Evolutionary conservation across 1,140 invertebrate genomes (phyloP), one percentile per base, ranked within the genome.

Genomic region (Bradysia coprophila): DNA sequence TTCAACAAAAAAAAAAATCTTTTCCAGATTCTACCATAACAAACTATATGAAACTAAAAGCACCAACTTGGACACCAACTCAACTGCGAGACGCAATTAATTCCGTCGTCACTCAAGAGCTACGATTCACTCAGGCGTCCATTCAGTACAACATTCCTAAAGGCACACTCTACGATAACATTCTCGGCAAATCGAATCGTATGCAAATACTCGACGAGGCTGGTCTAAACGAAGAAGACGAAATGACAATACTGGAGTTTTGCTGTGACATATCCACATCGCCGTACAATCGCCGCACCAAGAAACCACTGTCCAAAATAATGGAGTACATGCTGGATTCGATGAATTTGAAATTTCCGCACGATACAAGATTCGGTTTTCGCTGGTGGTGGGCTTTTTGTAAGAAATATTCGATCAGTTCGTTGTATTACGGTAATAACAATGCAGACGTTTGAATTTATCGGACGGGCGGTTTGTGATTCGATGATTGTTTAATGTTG

Each of bases 321-420:
- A 52, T 81, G 20, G 60, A 63, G 23, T 81, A 70, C 48, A 78
- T 81, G 13, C 72, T 78, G 47, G 73, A 69, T 46, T 50, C 81
- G 21, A 62, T 67, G 46, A 64, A 68, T 37, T 57, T 54, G n/a
- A n/a, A n/a, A 43, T 81, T 81, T 51, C 55, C 66, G 19, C 79
- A 81, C 47, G 68, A 69, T 33, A 75, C 75, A 4, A 60, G 79
- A 6, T 70, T 71, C 6, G 78, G 78, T 2, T 82, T 80, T 49
- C 58, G 76, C 16, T 82, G 79, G 79, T 81, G 79, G 79, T 82
- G 78, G 78, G 78, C 78, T 1, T 82, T 82, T 50, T 81, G 78
- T 63, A 81, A 81, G 54, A 81, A 82, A 51, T 75, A 82, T 59
- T 76, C 74, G 36, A 78, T 82, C 42, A 76, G 80, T 16, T 75